Conservation (phyloP, 2,888 invertebrate species). For the Apodemia zela region DNA sequence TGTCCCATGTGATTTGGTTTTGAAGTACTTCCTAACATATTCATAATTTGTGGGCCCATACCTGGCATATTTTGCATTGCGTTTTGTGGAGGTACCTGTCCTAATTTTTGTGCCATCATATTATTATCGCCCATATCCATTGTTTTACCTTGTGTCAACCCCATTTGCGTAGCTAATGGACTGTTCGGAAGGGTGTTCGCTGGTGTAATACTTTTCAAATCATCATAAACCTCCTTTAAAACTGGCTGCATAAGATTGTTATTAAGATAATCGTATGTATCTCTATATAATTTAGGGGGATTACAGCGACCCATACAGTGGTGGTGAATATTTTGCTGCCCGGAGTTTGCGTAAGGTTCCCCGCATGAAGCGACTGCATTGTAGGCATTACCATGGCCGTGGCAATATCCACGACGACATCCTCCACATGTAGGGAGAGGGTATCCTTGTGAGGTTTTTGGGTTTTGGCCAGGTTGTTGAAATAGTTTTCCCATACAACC, state of each 20-base stretch:
- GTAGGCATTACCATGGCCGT: slow-evolving; percentile 41
- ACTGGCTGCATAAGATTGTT: slow-evolving; percentile 64
- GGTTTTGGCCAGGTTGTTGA: slow-evolving; percentile 40
- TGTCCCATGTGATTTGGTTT: slow-evolving; percentile 30
- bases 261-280: slow-evolving; percentile 62
- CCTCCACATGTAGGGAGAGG: slow-evolving; percentile 41
- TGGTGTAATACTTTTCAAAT: slow-evolving; percentile 56
- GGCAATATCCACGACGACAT: slow-evolving; percentile 43
- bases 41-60: slow-evolving; percentile 58
- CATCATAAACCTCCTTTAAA: slow-evolving; percentile 64
- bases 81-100: slow-evolving; percentile 21
- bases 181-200: slow-evolving; percentile 57
- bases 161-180: slow-evolving; percentile 51
- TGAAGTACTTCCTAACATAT: slow-evolving; percentile 48
- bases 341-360: slow-evolving; percentile 38
- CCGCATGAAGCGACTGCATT: slow-evolving; percentile 39
- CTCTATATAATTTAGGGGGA: slow-evolving; percentile 55
- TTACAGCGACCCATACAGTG: slow-evolving; percentile 53
- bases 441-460: slow-evolving; percentile 26
- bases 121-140: slow-evolving; percentile 24
- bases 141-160: slow-evolving; percentile 33
- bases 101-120: slow-evolving; percentile 21
- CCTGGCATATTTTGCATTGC: slow-evolving; percentile 38
- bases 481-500: slow-evolving; percentile 73
- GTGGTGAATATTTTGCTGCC: slow-evolving; percentile 22